Conservation (phyloP, 2,797 vertebrate genomes). For the Apogon hyalosoma region DNA sequence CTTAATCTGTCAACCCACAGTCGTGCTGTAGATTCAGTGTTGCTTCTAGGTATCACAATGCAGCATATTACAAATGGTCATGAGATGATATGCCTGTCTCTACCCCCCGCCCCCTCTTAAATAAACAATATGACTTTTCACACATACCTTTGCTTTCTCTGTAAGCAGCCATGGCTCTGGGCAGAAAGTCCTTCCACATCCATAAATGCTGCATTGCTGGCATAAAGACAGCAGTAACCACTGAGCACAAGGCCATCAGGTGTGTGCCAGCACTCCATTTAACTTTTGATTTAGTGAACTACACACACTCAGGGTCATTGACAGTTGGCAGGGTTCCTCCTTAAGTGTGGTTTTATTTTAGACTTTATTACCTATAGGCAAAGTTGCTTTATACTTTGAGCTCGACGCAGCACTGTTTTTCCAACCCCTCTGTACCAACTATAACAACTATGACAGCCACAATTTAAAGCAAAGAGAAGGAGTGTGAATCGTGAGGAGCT, state of each 20-base stretch:
- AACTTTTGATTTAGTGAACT: constrained; percentile 68
- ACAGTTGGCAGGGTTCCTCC: constrained; percentile 53
- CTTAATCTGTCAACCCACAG: too few species aligned
- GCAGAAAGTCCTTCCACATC: constrained; percentile 44
- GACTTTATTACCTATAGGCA: constrained; percentile 41
- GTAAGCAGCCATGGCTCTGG: constrained; percentile 44
- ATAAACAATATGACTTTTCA: constrained; percentile 29
- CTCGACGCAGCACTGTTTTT: constrained; percentile 12
- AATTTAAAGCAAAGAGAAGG: constrained; percentile 29
- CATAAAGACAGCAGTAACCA: constrained; percentile 64
- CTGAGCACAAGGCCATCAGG: constrained; percentile 63
- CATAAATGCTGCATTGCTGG: constrained; percentile 64
- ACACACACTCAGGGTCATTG: constrained; percentile 52
- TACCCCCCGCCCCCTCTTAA: neutral
- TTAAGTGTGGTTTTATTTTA: constrained; percentile 54
- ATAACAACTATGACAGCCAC: neutral
- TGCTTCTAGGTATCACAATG: too few species aligned
- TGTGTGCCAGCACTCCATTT: constrained; percentile 66
- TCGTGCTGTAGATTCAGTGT: too few species aligned
- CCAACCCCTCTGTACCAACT: constrained; percentile 15
- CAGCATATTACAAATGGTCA: neutral
- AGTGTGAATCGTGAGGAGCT: constrained; percentile 9
- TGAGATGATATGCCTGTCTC: constrained; percentile 15
- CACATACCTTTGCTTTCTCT: constrained; percentile 14
- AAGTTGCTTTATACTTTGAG: constrained; percentile 22